Conservation (phyloP, 1,140 invertebrate genomes). For the Neodiprion lecontei region DNA sequence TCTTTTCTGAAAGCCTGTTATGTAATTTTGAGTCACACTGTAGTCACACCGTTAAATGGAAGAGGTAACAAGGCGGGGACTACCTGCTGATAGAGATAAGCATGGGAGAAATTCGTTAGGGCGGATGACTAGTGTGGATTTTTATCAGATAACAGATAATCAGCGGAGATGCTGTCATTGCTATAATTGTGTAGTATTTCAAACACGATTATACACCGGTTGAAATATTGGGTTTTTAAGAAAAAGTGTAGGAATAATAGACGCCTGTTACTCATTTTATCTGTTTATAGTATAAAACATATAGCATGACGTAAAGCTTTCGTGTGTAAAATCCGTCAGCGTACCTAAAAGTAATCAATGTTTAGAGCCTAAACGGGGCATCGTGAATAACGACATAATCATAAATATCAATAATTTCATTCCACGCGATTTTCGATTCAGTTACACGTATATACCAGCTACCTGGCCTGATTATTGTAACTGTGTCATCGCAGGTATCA, state of each 20-base stretch:
- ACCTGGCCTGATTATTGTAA: not conserved
- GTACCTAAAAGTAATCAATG: not conserved
- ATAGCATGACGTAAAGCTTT: not conserved
- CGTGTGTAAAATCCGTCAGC: not conserved
- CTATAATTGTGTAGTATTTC: not conserved
- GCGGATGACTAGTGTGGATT: not conserved
- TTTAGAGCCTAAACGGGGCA: not conserved
- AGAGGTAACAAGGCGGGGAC: not conserved
- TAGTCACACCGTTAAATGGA: not conserved
- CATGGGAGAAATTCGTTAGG: not conserved
- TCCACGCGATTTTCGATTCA: not conserved
- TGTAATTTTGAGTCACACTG: too few relatives aligned
- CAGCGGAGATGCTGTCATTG: constrained; percentile 4
- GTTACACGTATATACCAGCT: not conserved
- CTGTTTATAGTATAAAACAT: not conserved
- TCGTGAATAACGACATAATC: not conserved
- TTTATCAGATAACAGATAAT: not conserved
- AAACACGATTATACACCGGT: not conserved
- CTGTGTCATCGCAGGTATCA: constrained; percentile 2
- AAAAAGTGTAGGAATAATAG: too few relatives aligned
- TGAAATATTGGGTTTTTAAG: not conserved
- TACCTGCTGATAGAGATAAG: not conserved
- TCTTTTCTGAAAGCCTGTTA: too few relatives aligned
- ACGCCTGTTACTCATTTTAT: too few relatives aligned
- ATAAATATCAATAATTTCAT: not conserved